Evolutionary conservation across 2,888 invertebrate genomes (phyloP).

Genomic region (Sinotaia quadrata): DNA sequence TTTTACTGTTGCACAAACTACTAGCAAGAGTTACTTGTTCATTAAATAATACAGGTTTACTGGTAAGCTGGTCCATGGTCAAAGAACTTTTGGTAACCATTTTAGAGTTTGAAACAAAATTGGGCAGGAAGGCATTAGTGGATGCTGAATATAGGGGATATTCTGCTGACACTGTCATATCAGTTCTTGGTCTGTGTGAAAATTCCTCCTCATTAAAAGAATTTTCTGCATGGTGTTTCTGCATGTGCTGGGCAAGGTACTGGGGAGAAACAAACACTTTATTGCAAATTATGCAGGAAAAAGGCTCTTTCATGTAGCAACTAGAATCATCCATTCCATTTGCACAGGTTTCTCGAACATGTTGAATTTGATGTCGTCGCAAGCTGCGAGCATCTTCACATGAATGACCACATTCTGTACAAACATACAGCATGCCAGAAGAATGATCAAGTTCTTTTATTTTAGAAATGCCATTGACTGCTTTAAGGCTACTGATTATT

Average conservation of each 20-base stretch:
- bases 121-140: not conserved
- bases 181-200: no score
- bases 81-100: not conserved
- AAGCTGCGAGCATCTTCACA: constrained; percentile 1
- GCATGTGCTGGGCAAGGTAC: constrained; percentile 12
- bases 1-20: not conserved
- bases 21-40: not conserved
- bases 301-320: not conserved
- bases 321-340: not conserved
- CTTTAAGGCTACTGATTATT: not conserved
- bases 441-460: not conserved
- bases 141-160: not conserved
- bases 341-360: not conserved
- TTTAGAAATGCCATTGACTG: not conserved
- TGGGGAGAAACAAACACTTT: constrained; percentile 6
- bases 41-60: not conserved
- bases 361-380: not conserved
- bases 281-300: constrained; percentile 1
- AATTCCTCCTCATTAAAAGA: no score
- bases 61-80: not conserved
- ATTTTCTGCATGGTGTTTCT: not conserved
- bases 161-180: not conserved
- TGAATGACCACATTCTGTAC: constrained; percentile 4
- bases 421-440: not conserved
- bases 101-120: not conserved